phyloP scores from a whole-genome alignment of 1,140 invertebrate species.

The Sycobia sp. region DNA sequence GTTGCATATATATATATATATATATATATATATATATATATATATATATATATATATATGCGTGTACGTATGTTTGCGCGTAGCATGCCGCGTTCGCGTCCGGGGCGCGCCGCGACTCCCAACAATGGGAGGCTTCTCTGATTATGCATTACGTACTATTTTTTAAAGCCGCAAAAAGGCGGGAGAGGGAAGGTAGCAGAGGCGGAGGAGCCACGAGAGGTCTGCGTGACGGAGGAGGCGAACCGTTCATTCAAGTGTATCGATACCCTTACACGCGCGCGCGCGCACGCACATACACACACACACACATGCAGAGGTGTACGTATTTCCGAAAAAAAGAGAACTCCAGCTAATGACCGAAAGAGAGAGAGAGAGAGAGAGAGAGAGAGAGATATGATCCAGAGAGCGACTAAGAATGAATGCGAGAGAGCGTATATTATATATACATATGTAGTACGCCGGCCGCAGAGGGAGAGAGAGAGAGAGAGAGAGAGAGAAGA shows the following conservation, averaged over 20 bases:
- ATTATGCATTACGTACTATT: conserved; percentile 25
- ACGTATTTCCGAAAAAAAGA: no score
- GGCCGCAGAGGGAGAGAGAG: conserved; percentile 1
- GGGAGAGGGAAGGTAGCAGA: no score
- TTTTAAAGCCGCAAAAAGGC: not conserved
- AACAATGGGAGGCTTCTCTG: conserved; percentile 17
- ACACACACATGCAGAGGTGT: not conserved
- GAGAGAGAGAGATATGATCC: no score
- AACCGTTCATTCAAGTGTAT: no score
- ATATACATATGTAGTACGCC: no score
- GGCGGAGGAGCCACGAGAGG: not conserved
- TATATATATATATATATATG: no score
- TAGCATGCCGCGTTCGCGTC: conserved; percentile 11
- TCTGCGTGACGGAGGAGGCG: conserved; percentile 2
- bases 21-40: no score
- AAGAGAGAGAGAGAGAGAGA: conserved; percentile 10
- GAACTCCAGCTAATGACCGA: conserved; percentile 5
- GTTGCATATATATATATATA: no score
- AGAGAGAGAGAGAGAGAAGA: conserved; percentile 1
- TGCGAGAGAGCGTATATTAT: conserved; percentile 2
- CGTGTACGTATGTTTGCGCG: no score
- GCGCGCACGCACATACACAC: not conserved
- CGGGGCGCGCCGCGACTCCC: conserved; percentile 2
- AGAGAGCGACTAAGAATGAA: conserved; percentile 5
- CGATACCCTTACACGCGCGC: not conserved